Base-by-base conservation (phyloP, 1,140 invertebrate genomes). In the Lepidotrigona ventralis region DNA sequence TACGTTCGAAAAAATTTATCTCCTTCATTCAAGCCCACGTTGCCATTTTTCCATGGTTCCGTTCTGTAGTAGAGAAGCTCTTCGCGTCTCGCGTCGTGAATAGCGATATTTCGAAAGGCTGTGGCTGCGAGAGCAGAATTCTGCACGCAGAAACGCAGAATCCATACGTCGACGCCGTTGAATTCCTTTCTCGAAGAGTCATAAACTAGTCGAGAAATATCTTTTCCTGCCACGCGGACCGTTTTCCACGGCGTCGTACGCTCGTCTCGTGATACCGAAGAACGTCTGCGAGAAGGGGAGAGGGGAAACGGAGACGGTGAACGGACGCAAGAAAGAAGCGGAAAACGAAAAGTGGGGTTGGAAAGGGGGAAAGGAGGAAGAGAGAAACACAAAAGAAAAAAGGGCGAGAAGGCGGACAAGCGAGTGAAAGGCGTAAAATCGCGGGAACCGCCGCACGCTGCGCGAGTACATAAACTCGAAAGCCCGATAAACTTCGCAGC, bases 401-500 rank as follows among this genome's bases (percentile, higher is more conserved):
- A 54, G 29, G 26, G 66, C 26, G 75, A 72, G 54, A 76, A 58
- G 80, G 19, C 29, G 66, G 66, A 29, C 53, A 53, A 66, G 72
- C 78, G 76, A 77, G 53, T 53, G 80, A 83, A 86, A 86, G 79
- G 74, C 81, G 77, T 87, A 86, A 87, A 87, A 86, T 84, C 73
- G 86, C 74, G 72, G 83, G 86, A 86, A 87, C 76, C 66, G 66
- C 78, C 63, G 77, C 75, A 76, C 70, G 77, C 72, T 79, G 82
- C 72, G 60, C 72, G 60, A 79, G 63, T 81, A 84, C 79, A 87
- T 83, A 85, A 85, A 87, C 85, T 87, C 78, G 63, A 76, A 69
- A 81, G 58, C 71, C 69, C 78, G 82, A 88, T 88, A 88, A 87
- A 88, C 58, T 84, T 80, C 73, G 77, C 85, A 75, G 86, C 75